Conservation (phyloP, 92 coral and sea anemone species). For the Paramuricea clavata region DNA sequence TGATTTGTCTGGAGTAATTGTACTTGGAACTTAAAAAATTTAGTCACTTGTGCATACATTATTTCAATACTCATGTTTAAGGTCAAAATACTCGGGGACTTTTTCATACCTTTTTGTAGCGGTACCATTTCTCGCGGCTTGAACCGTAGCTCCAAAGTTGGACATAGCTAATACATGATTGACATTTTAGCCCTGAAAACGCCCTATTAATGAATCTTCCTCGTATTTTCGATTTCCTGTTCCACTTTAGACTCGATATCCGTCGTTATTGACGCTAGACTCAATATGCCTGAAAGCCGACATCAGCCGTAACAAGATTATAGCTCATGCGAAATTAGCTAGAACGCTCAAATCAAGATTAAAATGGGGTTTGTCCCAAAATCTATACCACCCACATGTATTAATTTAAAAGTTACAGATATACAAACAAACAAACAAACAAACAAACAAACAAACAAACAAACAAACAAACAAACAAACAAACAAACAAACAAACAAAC, state of each 20-base stretch:
- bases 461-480: no score
- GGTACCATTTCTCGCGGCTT: no score
- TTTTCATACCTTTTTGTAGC: no score
- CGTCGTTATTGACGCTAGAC: no score
- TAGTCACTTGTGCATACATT: no score
- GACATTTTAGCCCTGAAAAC: not conserved
- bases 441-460: not conserved
- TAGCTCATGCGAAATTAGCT: not conserved
- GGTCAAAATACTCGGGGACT: not conserved
- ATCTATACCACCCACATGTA: not conserved
- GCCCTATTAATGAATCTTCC: not conserved
- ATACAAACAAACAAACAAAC: no score
- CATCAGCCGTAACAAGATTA: not conserved
- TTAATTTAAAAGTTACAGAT: not conserved
- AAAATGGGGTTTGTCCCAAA: not conserved
- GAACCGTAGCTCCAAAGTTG: not conserved
- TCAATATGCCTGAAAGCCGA: slow-evolving; percentile 10
- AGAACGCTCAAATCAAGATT: not conserved
- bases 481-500: no score
- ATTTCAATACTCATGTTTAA: no score
- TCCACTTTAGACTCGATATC: not conserved
- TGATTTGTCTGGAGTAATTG: no score
- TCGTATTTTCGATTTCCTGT: not conserved
- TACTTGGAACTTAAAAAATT: no score
- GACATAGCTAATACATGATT: not conserved